These are phyloP conservation scores for Irena cyanogastra DNA, from an alignment of 2,113 vertebrate genomes.

Conservation along the genomic window DNA sequence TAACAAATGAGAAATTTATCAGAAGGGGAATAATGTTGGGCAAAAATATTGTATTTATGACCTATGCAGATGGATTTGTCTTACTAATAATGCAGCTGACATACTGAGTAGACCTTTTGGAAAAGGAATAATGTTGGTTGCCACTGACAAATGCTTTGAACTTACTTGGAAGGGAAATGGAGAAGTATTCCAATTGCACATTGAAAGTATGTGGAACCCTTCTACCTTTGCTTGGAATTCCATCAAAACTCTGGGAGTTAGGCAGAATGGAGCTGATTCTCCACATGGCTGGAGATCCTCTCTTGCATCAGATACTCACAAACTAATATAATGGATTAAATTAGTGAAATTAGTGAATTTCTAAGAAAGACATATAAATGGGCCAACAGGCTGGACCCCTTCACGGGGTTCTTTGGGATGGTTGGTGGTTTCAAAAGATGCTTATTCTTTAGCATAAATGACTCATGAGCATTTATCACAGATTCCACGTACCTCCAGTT, in stretches of 20 bases:
- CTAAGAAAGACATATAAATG: background rate
- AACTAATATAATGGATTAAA: background rate
- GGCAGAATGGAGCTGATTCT: background rate
- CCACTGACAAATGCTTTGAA: background rate
- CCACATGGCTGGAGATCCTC: background rate
- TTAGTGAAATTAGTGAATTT: background rate
- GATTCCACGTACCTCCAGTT: rapidly evolving
- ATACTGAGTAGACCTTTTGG: background rate
- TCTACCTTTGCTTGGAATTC: background rate
- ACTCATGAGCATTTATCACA: background rate
- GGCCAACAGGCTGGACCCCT: background rate
- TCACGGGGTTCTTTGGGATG: background rate
- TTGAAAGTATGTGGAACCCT: background rate
- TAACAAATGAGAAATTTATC: background rate
- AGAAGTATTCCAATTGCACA: background rate
- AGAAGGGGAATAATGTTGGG: background rate
- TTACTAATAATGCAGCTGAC: background rate
- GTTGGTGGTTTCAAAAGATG: background rate
- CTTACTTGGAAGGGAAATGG: background rate
- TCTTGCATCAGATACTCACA: background rate
- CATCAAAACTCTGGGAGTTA: background rate
- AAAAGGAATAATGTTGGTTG: background rate
- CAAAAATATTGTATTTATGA: background rate
- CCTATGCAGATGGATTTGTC: background rate
- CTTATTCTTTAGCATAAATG: background rate